A percentile compares a stretch with the other conserved stretches of the same genome.
Conservation (phyloP, 2,113 vertebrate genomes). For the Lycocorax pyrrhopterus region DNA sequence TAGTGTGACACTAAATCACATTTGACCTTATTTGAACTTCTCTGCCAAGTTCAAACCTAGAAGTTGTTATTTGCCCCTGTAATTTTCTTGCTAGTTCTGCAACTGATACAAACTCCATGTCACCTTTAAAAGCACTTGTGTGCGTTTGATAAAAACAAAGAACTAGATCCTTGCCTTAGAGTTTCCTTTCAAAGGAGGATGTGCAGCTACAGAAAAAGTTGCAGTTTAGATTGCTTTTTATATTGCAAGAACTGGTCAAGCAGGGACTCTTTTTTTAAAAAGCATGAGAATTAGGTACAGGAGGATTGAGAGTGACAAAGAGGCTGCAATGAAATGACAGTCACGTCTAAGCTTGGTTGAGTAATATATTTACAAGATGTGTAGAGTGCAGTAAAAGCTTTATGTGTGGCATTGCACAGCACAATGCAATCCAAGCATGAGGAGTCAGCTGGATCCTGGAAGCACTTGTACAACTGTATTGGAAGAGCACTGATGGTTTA, state of each 20-base stretch:
- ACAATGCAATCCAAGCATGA: neutral
- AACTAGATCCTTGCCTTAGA: neutral
- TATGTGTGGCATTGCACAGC: neutral
- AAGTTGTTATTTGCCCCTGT: neutral
- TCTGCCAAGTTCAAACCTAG: neutral
- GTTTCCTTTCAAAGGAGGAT: neutral
- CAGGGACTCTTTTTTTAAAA: neutral
- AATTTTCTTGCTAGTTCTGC: neutral
- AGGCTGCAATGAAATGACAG: neutral
- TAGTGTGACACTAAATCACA: neutral
- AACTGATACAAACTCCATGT: neutral
- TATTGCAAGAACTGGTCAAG: neutral
- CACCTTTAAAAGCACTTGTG: neutral
- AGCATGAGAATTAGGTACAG: neutral
- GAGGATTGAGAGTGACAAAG: neutral
- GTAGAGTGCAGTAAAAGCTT: neutral
- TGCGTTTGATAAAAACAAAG: neutral
- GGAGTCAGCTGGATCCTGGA: neutral
- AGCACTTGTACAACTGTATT: rapidly evolving
- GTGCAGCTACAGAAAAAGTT: neutral
- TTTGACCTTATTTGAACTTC: neutral
- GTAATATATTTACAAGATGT: neutral
- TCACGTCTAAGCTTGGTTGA: neutral
- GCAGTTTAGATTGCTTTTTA: neutral
- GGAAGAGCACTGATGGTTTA: neutral